Percentiles rank a stretch among this genome's conserved stretches.
Evolutionary conservation across 2,888 invertebrate species (phyloP).

Genomic region (Pogonocherus hispidulus): DNA sequence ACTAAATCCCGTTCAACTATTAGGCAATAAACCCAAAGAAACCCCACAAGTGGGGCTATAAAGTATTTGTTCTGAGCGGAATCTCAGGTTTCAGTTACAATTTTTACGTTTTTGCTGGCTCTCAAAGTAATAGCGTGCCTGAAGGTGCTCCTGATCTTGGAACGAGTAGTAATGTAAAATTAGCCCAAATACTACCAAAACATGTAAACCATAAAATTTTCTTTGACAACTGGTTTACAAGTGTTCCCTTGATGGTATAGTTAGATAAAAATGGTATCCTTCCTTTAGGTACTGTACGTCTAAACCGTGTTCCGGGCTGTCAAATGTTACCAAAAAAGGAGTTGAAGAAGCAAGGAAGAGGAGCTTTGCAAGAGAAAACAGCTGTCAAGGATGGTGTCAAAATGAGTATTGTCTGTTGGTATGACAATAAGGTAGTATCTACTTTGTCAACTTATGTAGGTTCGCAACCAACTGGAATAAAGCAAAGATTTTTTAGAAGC

Average conservation of each 20-base stretch:
- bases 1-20: conserved; percentile 23
- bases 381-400: conserved; percentile 1
- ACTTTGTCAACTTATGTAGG: conserved; percentile 8
- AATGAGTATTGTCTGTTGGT: conserved; percentile 6
- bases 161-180: conserved; percentile 29
- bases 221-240: conserved; percentile 13
- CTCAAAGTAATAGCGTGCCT: conserved; percentile 30
- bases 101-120: conserved; percentile 33
- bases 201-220: conserved; percentile 18
- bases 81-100: conserved; percentile 35
- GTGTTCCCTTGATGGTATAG: conserved; percentile 4
- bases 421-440: conserved; percentile 5
- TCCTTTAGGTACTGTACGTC: conserved; percentile 9
- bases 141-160: conserved; percentile 30
- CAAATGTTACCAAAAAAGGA: conserved; percentile 4
- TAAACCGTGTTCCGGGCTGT: conserved; percentile 7
- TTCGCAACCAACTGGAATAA: not conserved
- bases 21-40: conserved; percentile 21
- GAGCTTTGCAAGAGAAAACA: conserved; percentile 12
- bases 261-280: too few species aligned
- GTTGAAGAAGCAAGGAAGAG: conserved; percentile 7
- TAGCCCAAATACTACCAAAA: conserved; percentile 13
- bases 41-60: conserved; percentile 6
- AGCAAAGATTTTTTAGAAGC: not conserved
- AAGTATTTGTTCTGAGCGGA: conserved; percentile 24